Evolutionary conservation across 2,113 vertebrate genomes (phyloP).

Genomic region (Propithecus coquereli): DNA sequence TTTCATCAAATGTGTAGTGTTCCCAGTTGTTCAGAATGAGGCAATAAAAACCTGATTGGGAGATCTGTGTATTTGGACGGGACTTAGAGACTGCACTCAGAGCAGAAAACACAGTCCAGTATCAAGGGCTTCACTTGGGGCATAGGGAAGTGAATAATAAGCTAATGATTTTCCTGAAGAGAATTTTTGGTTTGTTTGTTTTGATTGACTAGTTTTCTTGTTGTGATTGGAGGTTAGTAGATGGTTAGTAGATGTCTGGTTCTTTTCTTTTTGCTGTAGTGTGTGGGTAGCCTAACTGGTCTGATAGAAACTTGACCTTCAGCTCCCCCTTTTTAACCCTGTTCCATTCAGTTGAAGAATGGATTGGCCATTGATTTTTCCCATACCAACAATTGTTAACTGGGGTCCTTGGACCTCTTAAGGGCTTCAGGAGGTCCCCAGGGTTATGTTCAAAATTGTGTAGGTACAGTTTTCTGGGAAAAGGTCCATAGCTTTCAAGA

Average conservation of each 20-base stretch:
- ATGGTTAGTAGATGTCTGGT: neutral
- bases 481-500: neutral
- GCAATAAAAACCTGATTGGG: neutral
- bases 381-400: neutral
- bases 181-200: neutral
- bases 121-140: neutral
- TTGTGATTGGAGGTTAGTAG: neutral
- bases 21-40: neutral
- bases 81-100: neutral
- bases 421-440: neutral
- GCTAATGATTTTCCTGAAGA: neutral
- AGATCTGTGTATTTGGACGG: neutral
- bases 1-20: neutral
- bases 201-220: neutral
- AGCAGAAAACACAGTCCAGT: neutral
- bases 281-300: neutral
- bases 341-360: neutral
- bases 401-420: neutral
- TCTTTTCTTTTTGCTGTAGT: neutral
- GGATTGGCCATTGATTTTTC: neutral
- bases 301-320: neutral
- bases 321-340: neutral
- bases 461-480: neutral
- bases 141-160: neutral
- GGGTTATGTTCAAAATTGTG: neutral